phyloP scores from a whole-genome alignment of 1,140 invertebrate genomes.

The Drosophila dunni region DNA sequence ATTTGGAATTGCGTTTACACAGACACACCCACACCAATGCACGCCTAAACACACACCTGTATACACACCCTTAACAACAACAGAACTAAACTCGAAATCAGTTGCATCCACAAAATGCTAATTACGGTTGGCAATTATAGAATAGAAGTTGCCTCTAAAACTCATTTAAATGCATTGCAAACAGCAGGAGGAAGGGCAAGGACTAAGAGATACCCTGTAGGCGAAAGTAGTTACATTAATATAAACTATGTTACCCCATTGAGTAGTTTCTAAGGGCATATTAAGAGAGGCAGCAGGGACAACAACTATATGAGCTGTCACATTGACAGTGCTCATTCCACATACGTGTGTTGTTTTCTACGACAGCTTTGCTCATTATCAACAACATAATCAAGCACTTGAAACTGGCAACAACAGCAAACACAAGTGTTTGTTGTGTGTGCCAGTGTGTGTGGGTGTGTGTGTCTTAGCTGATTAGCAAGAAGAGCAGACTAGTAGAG shows the following conservation, averaged over 20 bases:
- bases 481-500: conserved; percentile 23
- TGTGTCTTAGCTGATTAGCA: conserved; percentile 44
- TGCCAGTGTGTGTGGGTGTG: conserved; percentile 28
- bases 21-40: background rate
- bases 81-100: conserved; percentile 1
- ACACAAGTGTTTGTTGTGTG: conserved; percentile 27
- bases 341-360: conserved; percentile 26
- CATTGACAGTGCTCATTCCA: conserved; percentile 17
- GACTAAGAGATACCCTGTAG: conserved; percentile 15
- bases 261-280: background rate
- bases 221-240: background rate
- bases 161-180: conserved; percentile 71
- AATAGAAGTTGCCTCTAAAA: conserved; percentile 49
- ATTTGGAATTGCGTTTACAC: background rate
- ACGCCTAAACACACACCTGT: background rate
- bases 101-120: conserved; percentile 37
- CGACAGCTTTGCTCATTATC: conserved; percentile 65
- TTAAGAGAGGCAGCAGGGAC: background rate
- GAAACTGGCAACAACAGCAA: conserved; percentile 34
- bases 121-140: conserved; percentile 57
- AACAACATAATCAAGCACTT: conserved; percentile 78
- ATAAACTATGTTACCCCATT: background rate
- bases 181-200: background rate
- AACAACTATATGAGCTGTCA: conserved; percentile 19
- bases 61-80: background rate